phyloP scores from a whole-genome alignment of 2,113 vertebrate genomes.

The Pteropus alecto region DNA sequence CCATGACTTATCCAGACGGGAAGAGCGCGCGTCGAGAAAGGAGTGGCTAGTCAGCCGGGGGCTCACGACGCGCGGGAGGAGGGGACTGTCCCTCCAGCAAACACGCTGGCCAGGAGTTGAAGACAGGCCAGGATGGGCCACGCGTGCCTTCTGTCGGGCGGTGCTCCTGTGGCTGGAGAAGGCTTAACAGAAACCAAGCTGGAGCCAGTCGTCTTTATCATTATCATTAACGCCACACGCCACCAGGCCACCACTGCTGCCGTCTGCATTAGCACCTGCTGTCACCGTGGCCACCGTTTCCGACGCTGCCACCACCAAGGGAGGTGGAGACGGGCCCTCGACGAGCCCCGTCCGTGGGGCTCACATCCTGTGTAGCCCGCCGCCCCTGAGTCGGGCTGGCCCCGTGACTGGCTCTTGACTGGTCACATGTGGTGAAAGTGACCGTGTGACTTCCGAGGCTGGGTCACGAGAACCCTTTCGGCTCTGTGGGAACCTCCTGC shows the following conservation, averaged over 20 bases:
- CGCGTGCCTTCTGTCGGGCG: fast-evolving
- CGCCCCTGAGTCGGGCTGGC: not conserved
- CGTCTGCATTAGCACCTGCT: fast-evolving
- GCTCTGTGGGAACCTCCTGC: not conserved
- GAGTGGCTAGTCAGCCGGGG: not conserved
- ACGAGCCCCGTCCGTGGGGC: fast-evolving
- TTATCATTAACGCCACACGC: not conserved
- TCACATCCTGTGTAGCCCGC: fast-evolving
- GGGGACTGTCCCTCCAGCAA: not conserved
- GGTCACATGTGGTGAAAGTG: not conserved
- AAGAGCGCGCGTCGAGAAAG: fast-evolving
- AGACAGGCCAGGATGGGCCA: not conserved
- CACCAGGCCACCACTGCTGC: fast-evolving
- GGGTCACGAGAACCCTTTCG: not conserved
- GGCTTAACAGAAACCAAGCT: not conserved
- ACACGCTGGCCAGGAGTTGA: not conserved
- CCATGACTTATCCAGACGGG: not conserved
- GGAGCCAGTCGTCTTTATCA: too few species aligned
- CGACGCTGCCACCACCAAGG: fast-evolving
- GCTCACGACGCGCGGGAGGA: fast-evolving
- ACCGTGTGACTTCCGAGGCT: not conserved
- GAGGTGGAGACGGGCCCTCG: fast-evolving
- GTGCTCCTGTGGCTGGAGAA: not conserved
- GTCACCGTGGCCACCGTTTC: too few species aligned
- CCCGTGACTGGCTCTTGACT: not conserved